Evolutionary conservation across 2,113 vertebrate species (phyloP).

Genomic region (Gymnocephalus cernua): DNA sequence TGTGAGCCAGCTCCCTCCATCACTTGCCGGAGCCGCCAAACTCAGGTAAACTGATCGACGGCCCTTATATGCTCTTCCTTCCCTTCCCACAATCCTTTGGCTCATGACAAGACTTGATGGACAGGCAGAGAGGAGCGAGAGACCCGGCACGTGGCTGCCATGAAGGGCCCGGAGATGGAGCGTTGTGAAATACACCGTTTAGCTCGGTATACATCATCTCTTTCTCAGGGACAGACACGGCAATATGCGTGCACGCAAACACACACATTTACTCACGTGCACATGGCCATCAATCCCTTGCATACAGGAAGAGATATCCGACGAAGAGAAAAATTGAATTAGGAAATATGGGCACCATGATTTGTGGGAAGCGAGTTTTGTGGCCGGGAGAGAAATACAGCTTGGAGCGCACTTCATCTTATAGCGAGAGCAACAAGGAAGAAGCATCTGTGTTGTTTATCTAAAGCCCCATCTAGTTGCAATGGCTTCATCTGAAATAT

Average conservation of each 20-base stretch:
- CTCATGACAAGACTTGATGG: slow-evolving; percentile 72
- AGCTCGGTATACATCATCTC: slow-evolving; percentile 78
- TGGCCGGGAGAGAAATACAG: slow-evolving; percentile 72
- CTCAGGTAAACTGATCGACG: slow-evolving; percentile 79
- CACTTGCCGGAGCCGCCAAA: slow-evolving; percentile 52
- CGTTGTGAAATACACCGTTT: slow-evolving; percentile 72
- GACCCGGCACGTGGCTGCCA: slow-evolving; percentile 64
- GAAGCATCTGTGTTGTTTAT: slow-evolving; percentile 80
- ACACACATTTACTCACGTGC: slow-evolving; percentile 58
- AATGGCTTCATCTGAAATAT: slow-evolving; percentile 81
- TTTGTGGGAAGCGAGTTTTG: slow-evolving; percentile 76
- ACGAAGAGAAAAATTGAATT: slow-evolving; percentile 80
- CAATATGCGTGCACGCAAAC: slow-evolving; percentile 55
- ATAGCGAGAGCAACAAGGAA: slow-evolving; percentile 58
- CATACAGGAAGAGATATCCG: slow-evolving; percentile 76
- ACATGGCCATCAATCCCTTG: slow-evolving; percentile 76
- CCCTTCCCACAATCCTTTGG: slow-evolving; percentile 63
- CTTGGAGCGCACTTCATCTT: slow-evolving; percentile 73
- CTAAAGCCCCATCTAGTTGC: slow-evolving; percentile 73
- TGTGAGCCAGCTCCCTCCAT: slow-evolving; percentile 69
- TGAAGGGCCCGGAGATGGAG: slow-evolving; percentile 71
- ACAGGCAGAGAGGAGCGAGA: slow-evolving; percentile 60
- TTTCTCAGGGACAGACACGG: slow-evolving; percentile 66
- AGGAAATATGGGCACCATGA: slow-evolving; percentile 79
- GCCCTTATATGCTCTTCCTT: slow-evolving; percentile 50